Base-by-base conservation (phyloP, 2,797 vertebrate species). In the Paratrypauchen microcephalus region DNA sequence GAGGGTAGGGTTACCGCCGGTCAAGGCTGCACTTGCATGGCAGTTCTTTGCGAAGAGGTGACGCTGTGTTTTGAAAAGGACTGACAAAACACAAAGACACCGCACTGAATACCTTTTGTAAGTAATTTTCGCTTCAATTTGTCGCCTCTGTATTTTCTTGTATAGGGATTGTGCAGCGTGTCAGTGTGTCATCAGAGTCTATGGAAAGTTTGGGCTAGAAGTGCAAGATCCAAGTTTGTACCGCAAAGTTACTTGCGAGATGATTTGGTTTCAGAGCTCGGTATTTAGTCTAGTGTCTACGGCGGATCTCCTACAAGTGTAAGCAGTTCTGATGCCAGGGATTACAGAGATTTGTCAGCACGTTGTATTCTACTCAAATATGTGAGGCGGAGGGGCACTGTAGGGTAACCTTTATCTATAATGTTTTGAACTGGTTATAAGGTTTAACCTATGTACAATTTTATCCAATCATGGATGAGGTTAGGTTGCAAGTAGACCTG, bases 241-340 rank as follows among this genome's bases (percentile, higher is more conserved):
- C 65, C 24, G 39, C 56, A 68, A 32, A 62, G 71, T 81, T 72
- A 50, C 74, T 68, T 0, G 0, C 61, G 68, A 70, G 50, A 75
- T 82, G 74, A 30, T n/a, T 83, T 86, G 78, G 71, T 83, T 74
- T 79, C 64, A 68, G 59, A 62, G 70, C 59, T 76, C 70, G 61
- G 36, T 85, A 86, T 87, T 90, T 83, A 90, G 78, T 86, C 73
- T 82, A 18, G 55, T 76, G 68, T 86, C 77, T 75, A 69, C 58
- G 48, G 66, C 81, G 68, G 45, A 73, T 81, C 64, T 72, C 57
- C 54, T 73, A 30, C 63, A 26, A 61, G 39, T 80, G 63, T 75
- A 86, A 86, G 75, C 74, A 76, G 58, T 72, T 78, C 68, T 65
- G 65, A 65, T 67, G 48, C 23, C 26, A 66, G 61, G 70, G 56